A percentile compares a stretch with the other conserved stretches of the same genome.
phyloP scores from a whole-genome alignment of 1,140 invertebrate genomes.

The Penaeus chinensis region DNA sequence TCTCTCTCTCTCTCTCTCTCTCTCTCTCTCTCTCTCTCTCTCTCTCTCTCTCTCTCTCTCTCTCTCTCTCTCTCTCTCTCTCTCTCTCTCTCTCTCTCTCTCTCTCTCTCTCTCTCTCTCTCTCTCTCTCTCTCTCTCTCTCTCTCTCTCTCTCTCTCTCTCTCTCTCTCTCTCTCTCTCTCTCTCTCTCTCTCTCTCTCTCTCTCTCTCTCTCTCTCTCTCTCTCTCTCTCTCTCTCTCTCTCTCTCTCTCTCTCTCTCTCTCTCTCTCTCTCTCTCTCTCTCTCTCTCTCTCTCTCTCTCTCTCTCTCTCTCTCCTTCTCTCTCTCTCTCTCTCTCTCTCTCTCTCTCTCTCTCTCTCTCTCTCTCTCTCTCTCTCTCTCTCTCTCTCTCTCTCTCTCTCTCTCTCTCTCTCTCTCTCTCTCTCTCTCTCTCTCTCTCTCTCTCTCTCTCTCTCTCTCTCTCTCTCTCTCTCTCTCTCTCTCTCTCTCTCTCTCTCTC shows the following conservation, averaged over 20 bases:
- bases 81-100: not conserved
- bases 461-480: not conserved
- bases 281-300: not conserved
- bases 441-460: not conserved
- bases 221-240: not conserved
- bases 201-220: not conserved
- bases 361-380: not conserved
- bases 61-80: not conserved
- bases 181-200: not conserved
- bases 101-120: not conserved
- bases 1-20: not conserved
- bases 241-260: not conserved
- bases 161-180: too few species aligned
- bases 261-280: not conserved
- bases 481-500: not conserved
- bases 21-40: not conserved
- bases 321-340: not conserved
- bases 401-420: too few species aligned
- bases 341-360: not conserved
- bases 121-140: too few species aligned
- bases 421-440: too few species aligned
- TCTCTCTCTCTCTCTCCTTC: not conserved
- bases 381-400: too few species aligned
- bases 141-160: too few species aligned
- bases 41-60: not conserved